Base-by-base conservation (phyloP, 1,140 invertebrate species). In the Chrysoperla carnea region DNA sequence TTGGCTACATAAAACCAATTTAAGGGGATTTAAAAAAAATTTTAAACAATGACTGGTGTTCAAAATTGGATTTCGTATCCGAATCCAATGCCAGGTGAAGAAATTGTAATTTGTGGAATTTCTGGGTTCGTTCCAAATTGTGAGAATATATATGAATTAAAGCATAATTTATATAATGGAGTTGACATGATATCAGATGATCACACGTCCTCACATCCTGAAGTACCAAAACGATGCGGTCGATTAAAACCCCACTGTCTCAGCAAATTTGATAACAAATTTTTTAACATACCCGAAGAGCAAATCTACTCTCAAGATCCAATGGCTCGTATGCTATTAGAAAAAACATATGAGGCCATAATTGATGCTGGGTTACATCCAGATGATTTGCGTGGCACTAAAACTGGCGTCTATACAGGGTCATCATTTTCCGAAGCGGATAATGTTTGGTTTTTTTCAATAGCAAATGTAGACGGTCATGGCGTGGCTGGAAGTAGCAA, bases 381-480 rank as follows among this genome's bases (percentile, higher is more conserved):
- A 44, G 52, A 52, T 45, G 55, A 52, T 44, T 46, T 72, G 28
- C 56, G 58, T 44, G 72, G 66, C 39, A 61, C 58, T 31, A 72
- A 63, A 47, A 77, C 67, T 9, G 73, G 71, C 41, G 71, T 76
- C 9, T 70, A 68, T 50, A 64, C 73, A 45, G 70, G 68, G 3
- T 9, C 14, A 29, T 37, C 8, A 35, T 31, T 7, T 6, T 46
- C n/a, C 8, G 36, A 13, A 29, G 17, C 17, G 2, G 17, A 23
- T 5, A 23, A 23, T 23, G 37, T 35, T 8, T 46, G 36, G 7
- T 39, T 36, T 29, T 37, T 44, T 46, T 37, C 36, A 47, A 38
- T 41, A 9, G 40, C 46, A 7, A 43, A 80, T 48, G 5, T 23
- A 2, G 17, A 23, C 17, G 17, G 17, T 23, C 5, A 23, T 6